phyloP scores from a whole-genome alignment of 2,797 vertebrate species.

The Bradypodion pumilum region DNA sequence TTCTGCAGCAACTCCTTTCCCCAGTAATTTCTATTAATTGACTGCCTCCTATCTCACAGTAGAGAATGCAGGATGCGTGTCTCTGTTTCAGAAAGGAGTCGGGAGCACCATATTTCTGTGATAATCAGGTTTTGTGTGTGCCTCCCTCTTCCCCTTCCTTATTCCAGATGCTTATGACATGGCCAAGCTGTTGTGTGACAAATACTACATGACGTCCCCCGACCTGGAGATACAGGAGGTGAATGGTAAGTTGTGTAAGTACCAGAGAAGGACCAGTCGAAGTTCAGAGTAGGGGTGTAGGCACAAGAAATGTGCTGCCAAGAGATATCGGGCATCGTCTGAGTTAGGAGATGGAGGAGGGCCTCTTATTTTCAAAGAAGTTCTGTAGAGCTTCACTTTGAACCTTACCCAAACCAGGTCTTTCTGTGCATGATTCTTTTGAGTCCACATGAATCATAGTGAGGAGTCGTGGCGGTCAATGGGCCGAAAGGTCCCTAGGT shows the following conservation, averaged over 20 bases:
- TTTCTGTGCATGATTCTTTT: no score
- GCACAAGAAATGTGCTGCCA: no score
- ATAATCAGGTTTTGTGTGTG: background rate
- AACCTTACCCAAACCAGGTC: no score
- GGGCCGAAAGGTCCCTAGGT: background rate
- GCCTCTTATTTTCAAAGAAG: background rate
- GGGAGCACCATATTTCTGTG: rapidly evolving
- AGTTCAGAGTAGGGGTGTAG: background rate
- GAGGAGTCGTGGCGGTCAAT: no score
- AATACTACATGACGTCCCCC: conserved; percentile 91
- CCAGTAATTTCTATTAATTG: background rate
- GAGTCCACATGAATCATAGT: no score
- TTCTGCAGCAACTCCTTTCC: background rate
- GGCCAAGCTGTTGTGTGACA: conserved; percentile 93
- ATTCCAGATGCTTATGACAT: conserved; percentile 87
- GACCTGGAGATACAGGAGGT: conserved; percentile 85
- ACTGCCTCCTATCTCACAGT: background rate
- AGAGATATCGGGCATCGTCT: background rate
- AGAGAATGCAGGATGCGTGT: background rate
- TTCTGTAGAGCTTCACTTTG: background rate
- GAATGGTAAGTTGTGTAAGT: conserved; percentile 78
- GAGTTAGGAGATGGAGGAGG: background rate
- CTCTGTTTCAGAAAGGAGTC: no score
- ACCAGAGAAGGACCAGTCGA: background rate
- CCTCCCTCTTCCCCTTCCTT: background rate